Conservation (phyloP, 2,888 invertebrate genomes). For the Megamerina dolium region DNA sequence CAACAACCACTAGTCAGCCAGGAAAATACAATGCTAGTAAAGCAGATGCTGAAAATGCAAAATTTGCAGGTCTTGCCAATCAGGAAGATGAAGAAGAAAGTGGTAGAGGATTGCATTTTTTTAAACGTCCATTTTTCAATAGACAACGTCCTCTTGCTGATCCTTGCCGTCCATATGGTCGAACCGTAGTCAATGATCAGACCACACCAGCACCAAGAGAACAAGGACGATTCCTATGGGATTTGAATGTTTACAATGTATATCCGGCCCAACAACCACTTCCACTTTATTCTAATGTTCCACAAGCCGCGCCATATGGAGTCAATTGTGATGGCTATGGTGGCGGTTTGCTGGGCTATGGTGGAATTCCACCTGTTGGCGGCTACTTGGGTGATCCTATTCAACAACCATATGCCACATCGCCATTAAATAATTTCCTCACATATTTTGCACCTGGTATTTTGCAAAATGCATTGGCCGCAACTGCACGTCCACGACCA, state of each 20-base stretch:
- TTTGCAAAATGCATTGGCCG: conserved; percentile 31
- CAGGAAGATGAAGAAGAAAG: conserved; percentile 31
- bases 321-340: conserved; percentile 20
- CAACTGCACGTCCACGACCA: conserved; percentile 21
- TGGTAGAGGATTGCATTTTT: conserved; percentile 22
- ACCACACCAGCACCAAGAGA: conserved; percentile 26
- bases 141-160: conserved; percentile 16
- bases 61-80: conserved; percentile 39
- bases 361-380: conserved; percentile 18
- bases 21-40: conserved; percentile 18
- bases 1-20: background rate
- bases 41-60: conserved; percentile 38
- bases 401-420: conserved; percentile 18
- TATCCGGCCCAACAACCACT: too few relatives aligned
- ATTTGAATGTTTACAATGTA: conserved; percentile 43
- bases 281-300: too few relatives aligned
- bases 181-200: conserved; percentile 8
- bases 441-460: conserved; percentile 41
- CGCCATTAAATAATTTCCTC: conserved; percentile 36
- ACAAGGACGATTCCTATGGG: conserved; percentile 44
- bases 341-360: conserved; percentile 14
- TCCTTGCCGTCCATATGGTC: conserved; percentile 33
- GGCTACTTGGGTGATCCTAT: conserved; percentile 34
- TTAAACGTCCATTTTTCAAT: conserved; percentile 19
- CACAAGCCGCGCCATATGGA: conserved; percentile 12